Conservation (phyloP, 1,140 invertebrate genomes). For the Eufriesea mexicana region DNA sequence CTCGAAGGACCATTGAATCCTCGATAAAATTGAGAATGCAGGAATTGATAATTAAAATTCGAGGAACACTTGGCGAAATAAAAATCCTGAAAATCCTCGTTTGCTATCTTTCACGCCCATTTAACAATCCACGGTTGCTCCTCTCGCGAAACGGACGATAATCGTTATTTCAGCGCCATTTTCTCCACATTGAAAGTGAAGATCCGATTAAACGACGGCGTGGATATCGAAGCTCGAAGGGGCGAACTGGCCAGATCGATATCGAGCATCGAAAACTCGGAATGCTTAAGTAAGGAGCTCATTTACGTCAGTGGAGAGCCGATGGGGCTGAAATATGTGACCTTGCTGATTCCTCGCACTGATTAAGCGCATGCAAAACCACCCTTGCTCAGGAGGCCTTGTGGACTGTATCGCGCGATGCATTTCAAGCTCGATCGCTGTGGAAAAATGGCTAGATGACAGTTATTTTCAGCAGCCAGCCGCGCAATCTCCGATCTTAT, state of each 20-base stretch:
- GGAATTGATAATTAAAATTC: too few relatives aligned
- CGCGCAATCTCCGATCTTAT: neutral
- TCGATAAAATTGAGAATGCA: too few relatives aligned
- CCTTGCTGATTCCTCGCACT: conserved; percentile 24
- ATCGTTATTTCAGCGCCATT: neutral
- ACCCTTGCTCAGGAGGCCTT: neutral
- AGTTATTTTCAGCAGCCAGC: neutral
- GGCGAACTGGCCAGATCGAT: neutral
- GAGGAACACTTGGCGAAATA: neutral
- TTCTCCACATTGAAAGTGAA: neutral
- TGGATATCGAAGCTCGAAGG: neutral
- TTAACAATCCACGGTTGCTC: too few relatives aligned
- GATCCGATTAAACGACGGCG: neutral
- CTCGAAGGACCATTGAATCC: too few relatives aligned
- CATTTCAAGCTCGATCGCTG: neutral
- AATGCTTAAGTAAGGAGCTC: conserved; percentile 21
- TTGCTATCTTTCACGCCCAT: neutral
- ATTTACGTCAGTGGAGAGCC: conserved; percentile 19
- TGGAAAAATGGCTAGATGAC: neutral
- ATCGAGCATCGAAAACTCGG: conserved; percentile 15
- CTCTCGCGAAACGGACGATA: neutral
- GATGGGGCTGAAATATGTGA: conserved; percentile 28
- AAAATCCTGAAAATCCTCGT: neutral
- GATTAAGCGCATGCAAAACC: conserved; percentile 30
- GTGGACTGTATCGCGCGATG: neutral